Evolutionary conservation across 2,113 vertebrate species (phyloP).

Genomic region (Xenopus borealis): DNA sequence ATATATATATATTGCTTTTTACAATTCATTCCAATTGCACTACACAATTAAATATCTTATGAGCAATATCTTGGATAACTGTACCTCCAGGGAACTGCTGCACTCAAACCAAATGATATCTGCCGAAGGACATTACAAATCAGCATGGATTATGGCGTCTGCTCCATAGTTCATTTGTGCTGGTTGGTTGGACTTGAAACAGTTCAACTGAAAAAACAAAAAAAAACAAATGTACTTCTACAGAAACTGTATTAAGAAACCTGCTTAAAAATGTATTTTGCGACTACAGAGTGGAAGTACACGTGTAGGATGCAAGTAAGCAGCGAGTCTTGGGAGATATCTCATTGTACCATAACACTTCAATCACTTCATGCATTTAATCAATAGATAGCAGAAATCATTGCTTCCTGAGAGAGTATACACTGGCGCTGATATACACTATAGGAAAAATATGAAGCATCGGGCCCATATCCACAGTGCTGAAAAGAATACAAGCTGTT

Average conservation of each 20-base stretch:
- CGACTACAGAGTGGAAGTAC: not conserved
- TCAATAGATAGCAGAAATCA: slow-evolving; percentile 42
- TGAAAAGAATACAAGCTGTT: slow-evolving; percentile 1
- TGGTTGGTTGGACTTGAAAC: not conserved
- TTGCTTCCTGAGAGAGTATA: slow-evolving; percentile 34
- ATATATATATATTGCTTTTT: not conserved
- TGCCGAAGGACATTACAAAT: not conserved
- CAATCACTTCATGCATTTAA: slow-evolving; percentile 38
- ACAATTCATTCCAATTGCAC: not conserved
- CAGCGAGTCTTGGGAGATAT: slow-evolving; percentile 14
- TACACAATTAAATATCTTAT: not conserved
- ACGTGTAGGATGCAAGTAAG: too few species aligned
- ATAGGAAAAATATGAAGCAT: slow-evolving; percentile 27
- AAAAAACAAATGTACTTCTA: not conserved
- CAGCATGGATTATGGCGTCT: not conserved
- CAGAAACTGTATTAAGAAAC: not conserved
- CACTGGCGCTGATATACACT: slow-evolving; percentile 25
- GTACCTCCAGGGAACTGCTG: not conserved
- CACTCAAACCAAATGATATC: not conserved
- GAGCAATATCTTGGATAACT: not conserved
- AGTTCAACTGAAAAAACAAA: too few species aligned
- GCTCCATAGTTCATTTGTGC: not conserved
- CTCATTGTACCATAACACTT: slow-evolving; percentile 34
- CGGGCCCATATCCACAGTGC: not conserved
- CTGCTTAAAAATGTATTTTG: too few species aligned